These are phyloP conservation scores for Adineta ricciae DNA, from an alignment of 2,888 invertebrate genomes.

Conservation along the genomic window DNA sequence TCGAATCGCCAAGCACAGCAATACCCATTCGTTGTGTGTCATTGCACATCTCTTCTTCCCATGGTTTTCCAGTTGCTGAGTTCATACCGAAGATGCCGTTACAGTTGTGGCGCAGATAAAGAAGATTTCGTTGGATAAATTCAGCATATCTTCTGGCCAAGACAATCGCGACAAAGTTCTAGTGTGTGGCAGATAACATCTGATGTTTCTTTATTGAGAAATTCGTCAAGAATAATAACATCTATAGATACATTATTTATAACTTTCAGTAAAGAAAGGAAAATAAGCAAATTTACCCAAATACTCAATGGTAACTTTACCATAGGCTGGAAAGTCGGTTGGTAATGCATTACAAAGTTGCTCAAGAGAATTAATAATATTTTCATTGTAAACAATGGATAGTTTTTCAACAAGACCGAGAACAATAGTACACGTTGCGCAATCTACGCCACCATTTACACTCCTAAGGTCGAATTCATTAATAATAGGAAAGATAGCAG, in stretches of 20 bases:
- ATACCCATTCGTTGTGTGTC: constrained; percentile 42
- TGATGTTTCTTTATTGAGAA: constrained; percentile 38
- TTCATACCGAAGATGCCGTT: constrained; percentile 49
- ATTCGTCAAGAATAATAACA: constrained; percentile 38
- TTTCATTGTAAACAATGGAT: constrained; percentile 40
- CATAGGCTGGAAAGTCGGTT: constrained; percentile 35
- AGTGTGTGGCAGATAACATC: constrained; percentile 42
- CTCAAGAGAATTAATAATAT: constrained; percentile 38
- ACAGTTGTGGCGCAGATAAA: constrained; percentile 42
- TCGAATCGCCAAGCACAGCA: constrained; percentile 51
- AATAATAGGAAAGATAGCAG: too few species aligned
- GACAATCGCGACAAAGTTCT: constrained; percentile 39
- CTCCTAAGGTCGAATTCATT: too few species aligned
- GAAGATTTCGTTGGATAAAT: constrained; percentile 37
- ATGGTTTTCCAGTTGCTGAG: constrained; percentile 40
- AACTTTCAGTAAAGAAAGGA: too few species aligned
- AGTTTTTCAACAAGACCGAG: constrained; percentile 40
- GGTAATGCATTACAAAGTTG: constrained; percentile 40
- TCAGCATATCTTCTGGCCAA: constrained; percentile 38
- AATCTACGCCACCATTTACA: constrained; percentile 27
- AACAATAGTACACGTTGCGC: constrained; percentile 40
- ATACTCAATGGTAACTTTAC: constrained; percentile 36
- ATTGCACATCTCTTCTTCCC: constrained; percentile 46
- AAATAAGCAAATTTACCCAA: background rate
- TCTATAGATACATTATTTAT: constrained; percentile 35